Evolutionary conservation across 2,797 vertebrate genomes (phyloP), one percentile per base, ranked within the genome.

Genomic region (Choloepus didactylus): DNA sequence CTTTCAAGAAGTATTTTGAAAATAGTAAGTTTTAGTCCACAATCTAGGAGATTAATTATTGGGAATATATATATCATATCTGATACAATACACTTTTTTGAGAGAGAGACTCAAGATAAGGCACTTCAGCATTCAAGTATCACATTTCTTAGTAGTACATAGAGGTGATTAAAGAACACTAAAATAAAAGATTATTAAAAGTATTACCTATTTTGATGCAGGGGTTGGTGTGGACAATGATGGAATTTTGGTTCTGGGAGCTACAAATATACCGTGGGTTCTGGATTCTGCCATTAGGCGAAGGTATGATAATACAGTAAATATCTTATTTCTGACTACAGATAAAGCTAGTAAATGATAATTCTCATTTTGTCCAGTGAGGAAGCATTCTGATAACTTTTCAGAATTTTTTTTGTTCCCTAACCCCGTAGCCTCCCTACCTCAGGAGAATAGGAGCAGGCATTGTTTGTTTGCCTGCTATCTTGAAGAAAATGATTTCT

Each of bases 241-340:
- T 73, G 99, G 99, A 75, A 99, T 99, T 96, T 98, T 99, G 97
- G 99, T 99, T 93, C 99, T 99, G n/a, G 99, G 99, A 94, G 99
- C 99, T 15, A 99, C 99, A 98, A 99, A 99, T 97, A 99, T 99
- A 98, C 99, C 99, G 0, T 99, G 99, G 99, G 99, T 99, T 96
- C 98, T 99, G 92, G 99, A 99, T 98, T 99, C 99, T 93, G 99
- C 99, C 96, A 99, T 99, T 98, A 99, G 99, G 94, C 99, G 99
- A 98, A 98, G 99, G 99, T 99, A 98, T 95, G 95, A 75, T 94
- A 9, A 23, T 11, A 72, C 1, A 64, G 56, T 91, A 23, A 92
- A 46, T 25, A 12, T 12, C 23, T 79, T 92, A 44, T 38, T 96
- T 87, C 77, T 94, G 46, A 72, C n/a, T n/a, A 5, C 27, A 21